Conservation (phyloP, 2,797 vertebrate genomes). For the Tympanoctomys barrerae region DNA sequence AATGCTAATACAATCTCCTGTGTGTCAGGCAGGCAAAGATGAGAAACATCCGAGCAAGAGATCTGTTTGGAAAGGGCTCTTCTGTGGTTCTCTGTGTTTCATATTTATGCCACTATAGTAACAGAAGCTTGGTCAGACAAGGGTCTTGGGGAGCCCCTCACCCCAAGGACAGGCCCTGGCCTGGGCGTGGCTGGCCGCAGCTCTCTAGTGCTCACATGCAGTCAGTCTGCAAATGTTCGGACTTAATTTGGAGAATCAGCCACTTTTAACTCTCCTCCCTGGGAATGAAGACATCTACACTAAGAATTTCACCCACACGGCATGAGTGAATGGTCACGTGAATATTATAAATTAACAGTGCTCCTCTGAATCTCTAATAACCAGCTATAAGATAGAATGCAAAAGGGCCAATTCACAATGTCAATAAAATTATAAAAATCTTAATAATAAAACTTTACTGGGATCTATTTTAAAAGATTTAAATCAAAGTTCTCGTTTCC, state of each 20-base stretch:
- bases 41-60: neutral
- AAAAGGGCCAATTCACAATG: neutral
- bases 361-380: slow-evolving; percentile 3
- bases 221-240: neutral
- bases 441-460: slow-evolving; percentile 14
- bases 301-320: neutral
- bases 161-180: neutral
- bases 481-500: slow-evolving; percentile 42
- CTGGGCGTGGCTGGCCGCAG: neutral
- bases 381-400: neutral
- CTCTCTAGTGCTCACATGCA: neutral
- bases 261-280: neutral
- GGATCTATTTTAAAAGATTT: slow-evolving; percentile 20
- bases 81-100: neutral
- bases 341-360: slow-evolving; percentile 1
- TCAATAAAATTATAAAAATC: slow-evolving; percentile 55
- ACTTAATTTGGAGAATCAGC: neutral
- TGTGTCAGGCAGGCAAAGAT: neutral
- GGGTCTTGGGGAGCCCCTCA: accelerated
- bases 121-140: neutral
- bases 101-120: neutral
- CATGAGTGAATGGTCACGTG: slow-evolving; percentile 7
- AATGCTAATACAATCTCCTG: slow-evolving; percentile 31
- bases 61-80: slow-evolving; percentile 13
- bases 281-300: neutral